Percentiles rank a stretch among this genome's conserved stretches.
Evolutionary conservation across 2,888 invertebrate species (phyloP).

Genomic region (Caenorhabditis doughertyi): DNA sequence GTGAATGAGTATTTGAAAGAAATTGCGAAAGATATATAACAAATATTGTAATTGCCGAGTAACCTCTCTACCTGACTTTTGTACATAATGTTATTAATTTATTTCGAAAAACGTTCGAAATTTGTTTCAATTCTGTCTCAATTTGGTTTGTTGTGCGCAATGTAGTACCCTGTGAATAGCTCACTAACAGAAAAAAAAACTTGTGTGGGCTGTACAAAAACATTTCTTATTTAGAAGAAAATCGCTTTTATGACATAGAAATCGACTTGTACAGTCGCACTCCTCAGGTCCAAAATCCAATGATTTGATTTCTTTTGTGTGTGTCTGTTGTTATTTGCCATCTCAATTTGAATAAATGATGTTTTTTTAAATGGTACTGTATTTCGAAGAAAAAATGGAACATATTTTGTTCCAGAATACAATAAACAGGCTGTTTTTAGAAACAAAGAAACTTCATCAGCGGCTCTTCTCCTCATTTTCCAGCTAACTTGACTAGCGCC

Average conservation of each 20-base stretch:
- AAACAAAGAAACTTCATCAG: too few species aligned
- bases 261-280: conserved; percentile 31
- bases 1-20: conserved; percentile 65
- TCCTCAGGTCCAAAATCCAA: conserved; percentile 35
- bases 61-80: not conserved
- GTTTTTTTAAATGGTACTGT: too few species aligned
- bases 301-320: conserved; percentile 9
- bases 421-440: too few species aligned
- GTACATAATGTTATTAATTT: not conserved
- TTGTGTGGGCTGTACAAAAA: conserved; percentile 28
- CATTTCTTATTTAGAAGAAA: not conserved
- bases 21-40: conserved; percentile 14
- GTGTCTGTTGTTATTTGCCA: not conserved
- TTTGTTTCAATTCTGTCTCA: not conserved
- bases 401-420: too few species aligned
- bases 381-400: too few species aligned
- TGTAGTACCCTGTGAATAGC: not conserved
- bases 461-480: too few species aligned
- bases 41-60: not conserved
- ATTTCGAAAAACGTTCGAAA: not conserved
- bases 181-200: not conserved
- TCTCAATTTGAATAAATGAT: conserved; percentile 4
- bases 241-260: not conserved
- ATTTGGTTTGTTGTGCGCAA: not conserved
- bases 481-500: conserved; percentile 51